These are phyloP conservation scores for Globodera rostochiensis DNA, from an alignment of 1,140 invertebrate species.

Conservation along the genomic window DNA sequence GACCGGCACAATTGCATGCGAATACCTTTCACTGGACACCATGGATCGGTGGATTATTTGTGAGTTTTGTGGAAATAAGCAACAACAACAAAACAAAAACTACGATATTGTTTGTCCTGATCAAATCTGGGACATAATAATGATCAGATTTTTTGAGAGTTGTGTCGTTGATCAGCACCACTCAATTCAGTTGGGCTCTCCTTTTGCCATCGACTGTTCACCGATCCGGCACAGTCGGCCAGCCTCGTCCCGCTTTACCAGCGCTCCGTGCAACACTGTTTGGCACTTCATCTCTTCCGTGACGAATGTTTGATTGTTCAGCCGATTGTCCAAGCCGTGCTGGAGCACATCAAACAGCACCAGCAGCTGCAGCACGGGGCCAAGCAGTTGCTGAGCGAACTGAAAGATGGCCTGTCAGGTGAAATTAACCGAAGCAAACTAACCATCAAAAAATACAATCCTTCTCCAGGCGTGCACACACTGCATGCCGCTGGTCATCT, in stretches of 20 bases:
- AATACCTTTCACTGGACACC: constrained; percentile 89
- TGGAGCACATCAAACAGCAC: constrained; percentile 88
- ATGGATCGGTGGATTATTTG: constrained; percentile 95
- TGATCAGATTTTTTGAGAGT: no score
- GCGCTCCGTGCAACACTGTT: constrained; percentile 84
- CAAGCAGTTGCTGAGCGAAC: constrained; percentile 49
- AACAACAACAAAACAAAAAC: neutral
- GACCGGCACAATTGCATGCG: constrained; percentile 91
- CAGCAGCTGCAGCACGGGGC: constrained; percentile 49
- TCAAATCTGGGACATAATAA: no score
- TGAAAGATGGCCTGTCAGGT: constrained; percentile 48
- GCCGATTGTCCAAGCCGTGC: constrained; percentile 86
- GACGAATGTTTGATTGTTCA: constrained; percentile 97
- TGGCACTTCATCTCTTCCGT: constrained; percentile 89
- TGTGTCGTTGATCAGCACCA: neutral
- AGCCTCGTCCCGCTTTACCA: constrained; percentile 85
- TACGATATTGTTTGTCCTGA: no score
- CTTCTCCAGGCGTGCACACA: constrained; percentile 9
- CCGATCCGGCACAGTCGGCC: constrained; percentile 28
- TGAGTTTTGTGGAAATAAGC: constrained; percentile 66
- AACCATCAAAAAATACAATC: neutral
- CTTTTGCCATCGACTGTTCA: constrained; percentile 76
- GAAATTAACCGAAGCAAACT: neutral
- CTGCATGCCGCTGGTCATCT: constrained; percentile 34
- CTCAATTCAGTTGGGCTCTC: constrained; percentile 79